Base-by-base conservation (phyloP, 2,113 vertebrate genomes). In the Melierax canorus region DNA sequence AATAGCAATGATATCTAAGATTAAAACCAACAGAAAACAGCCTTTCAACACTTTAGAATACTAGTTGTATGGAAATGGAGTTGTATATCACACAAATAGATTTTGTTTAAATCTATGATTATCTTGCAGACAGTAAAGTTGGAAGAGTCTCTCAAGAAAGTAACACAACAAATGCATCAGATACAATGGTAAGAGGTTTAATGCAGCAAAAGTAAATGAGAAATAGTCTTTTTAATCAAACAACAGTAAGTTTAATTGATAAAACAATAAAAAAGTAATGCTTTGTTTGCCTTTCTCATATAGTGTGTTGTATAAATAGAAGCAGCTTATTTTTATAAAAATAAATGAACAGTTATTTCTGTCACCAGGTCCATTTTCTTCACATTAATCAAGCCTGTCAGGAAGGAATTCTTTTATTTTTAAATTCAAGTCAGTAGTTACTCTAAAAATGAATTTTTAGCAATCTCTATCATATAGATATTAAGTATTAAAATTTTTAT, bases 61-160 rank as follows among this genome's bases (percentile, higher is more conserved):
- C 6, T 51, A 23, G 16, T 18, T 11, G 22, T 32, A 43, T 56
- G 34, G 43, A 51, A 77, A 69, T 56, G 13, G 51, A 71, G 10
- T 27, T 82, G 9, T 75, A 12, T 56, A 36, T 82, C 56, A 63
- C 30, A 46, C 64, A 39, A 90, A 71, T 7, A 46, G 48, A 50
- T 15, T 71, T 53, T 50, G 4, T 59, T 82, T 72, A 74, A 77
- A 56, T 78, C 60, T 97, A 10, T 86, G 7, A 19, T 95, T 96
- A 15, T 88, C 45, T 82, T 48, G 68, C 97, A 99, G 99, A 98
- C 95, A 69, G 93, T 96, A 38, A 98, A 98, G 96, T 90, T 99
- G 86, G 99, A 99, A 86, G 98, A 98, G 16, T 92, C 96, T 34
- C 95, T 99, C n/a, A 95, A 97, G 92, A 98, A 98, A 94, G 97